These are phyloP conservation scores for Rugalucina vietnamica DNA, from an alignment of 2,888 invertebrate species.

Conservation along the genomic window DNA sequence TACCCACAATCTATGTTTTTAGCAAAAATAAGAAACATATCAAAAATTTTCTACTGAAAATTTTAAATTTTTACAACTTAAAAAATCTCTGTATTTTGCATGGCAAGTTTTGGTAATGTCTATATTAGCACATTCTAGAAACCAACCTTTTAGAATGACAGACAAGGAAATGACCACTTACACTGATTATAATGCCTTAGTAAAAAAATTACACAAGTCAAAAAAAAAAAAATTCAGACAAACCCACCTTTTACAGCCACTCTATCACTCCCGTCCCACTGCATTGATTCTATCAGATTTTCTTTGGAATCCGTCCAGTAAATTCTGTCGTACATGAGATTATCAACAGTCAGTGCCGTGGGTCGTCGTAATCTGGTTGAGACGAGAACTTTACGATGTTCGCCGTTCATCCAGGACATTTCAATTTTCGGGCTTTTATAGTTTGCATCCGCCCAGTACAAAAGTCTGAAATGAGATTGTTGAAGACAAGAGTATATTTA, in stretches of 20 bases:
- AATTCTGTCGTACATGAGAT: constrained; percentile 89
- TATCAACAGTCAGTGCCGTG: constrained; percentile 95
- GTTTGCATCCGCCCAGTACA: constrained; percentile 98
- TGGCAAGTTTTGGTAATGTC: too few species aligned
- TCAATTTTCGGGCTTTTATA: constrained; percentile 94
- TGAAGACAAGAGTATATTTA: too few species aligned
- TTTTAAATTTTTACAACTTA: too few species aligned
- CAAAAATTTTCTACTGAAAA: too few species aligned
- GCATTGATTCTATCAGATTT: constrained; percentile 81
- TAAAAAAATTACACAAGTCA: too few species aligned
- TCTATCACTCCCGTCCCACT: constrained; percentile 80
- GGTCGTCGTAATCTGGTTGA: constrained; percentile 90
- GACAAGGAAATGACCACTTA: too few species aligned
- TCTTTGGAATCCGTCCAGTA: constrained; percentile 98
- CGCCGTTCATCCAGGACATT: constrained; percentile 98
- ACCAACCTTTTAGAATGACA: too few species aligned
- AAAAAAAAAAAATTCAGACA: background rate
- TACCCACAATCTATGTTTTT: too few species aligned
- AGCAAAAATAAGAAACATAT: too few species aligned
- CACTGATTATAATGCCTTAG: too few species aligned
- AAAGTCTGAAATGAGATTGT: constrained; percentile 87
- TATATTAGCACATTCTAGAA: too few species aligned
- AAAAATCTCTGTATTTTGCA: too few species aligned
- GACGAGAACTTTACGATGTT: constrained; percentile 91
- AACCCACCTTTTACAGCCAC: constrained; percentile 65